phyloP scores from a whole-genome alignment of 2,888 invertebrate species.

The Perizoma affinitatum region DNA sequence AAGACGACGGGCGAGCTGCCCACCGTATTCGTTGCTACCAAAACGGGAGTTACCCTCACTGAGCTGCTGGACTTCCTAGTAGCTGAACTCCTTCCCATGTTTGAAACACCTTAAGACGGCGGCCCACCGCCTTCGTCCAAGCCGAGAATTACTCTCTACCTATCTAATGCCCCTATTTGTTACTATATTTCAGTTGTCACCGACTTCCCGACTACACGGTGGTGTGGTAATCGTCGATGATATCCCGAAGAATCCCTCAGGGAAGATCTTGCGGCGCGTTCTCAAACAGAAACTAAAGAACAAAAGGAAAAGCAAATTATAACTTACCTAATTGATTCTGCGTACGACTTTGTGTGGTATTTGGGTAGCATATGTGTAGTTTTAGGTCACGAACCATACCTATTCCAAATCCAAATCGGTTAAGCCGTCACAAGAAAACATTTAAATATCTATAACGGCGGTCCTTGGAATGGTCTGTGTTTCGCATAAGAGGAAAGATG shows the following conservation, averaged over 20 bases:
- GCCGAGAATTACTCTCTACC: neutral
- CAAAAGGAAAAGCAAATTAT: constrained; percentile 54
- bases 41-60: constrained; percentile 42
- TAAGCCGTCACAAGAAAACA: no score
- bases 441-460: no score
- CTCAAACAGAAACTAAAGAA: constrained; percentile 44
- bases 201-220: constrained; percentile 87
- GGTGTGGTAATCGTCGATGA: constrained; percentile 86
- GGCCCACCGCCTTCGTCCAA: no score
- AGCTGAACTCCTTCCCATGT: constrained; percentile 78
- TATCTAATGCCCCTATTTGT: neutral
- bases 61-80: constrained; percentile 83
- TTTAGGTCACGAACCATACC: no score
- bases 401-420: no score
- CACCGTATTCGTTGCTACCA: no score
- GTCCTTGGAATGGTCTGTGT: no score
- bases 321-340: neutral
- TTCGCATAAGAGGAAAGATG: no score
- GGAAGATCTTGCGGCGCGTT: constrained; percentile 87
- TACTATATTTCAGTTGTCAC: constrained; percentile 66
- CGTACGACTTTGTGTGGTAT: no score
- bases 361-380: no score
- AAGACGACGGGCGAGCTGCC: no score
- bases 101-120: no score
- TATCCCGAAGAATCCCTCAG: constrained; percentile 88